phyloP scores from a whole-genome alignment of 2,888 invertebrate genomes.

The Trilocha varians region DNA sequence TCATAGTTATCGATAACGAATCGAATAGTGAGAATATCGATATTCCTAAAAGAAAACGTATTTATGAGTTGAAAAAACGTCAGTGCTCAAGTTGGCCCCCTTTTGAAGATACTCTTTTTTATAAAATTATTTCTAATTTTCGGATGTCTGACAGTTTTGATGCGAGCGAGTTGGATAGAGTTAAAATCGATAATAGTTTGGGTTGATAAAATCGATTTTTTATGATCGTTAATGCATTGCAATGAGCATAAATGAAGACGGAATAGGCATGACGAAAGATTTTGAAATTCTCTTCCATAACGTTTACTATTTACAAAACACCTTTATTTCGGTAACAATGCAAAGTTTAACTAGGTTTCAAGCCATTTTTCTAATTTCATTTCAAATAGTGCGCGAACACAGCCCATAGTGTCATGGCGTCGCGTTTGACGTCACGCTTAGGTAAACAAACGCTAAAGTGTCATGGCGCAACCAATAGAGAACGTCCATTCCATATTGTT shows the following conservation, averaged over 20 bases:
- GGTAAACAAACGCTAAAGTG: too few relatives aligned
- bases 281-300: too few relatives aligned
- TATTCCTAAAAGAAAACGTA: not conserved
- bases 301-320: too few relatives aligned
- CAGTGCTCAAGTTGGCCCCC: constrained; percentile 53
- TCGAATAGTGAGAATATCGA: not conserved
- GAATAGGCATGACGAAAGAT: not conserved
- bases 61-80: constrained; percentile 27
- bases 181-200: constrained; percentile 16
- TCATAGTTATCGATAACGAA: constrained; percentile 24
- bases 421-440: too few relatives aligned
- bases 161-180: constrained; percentile 38
- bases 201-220: too few relatives aligned
- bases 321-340: too few relatives aligned
- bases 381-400: too few relatives aligned
- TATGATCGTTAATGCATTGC: not conserved
- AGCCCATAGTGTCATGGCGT: too few relatives aligned
- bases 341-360: too few relatives aligned
- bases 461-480: too few relatives aligned
- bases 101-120: constrained; percentile 52
- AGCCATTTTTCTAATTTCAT: too few relatives aligned
- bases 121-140: constrained; percentile 53
- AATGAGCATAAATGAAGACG: not conserved
- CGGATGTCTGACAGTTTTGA: constrained; percentile 64
- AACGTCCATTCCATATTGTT: too few relatives aligned